Evolutionary conservation across 2,797 vertebrate species (phyloP).

Genomic region (Chiloscyllium punctatum): DNA sequence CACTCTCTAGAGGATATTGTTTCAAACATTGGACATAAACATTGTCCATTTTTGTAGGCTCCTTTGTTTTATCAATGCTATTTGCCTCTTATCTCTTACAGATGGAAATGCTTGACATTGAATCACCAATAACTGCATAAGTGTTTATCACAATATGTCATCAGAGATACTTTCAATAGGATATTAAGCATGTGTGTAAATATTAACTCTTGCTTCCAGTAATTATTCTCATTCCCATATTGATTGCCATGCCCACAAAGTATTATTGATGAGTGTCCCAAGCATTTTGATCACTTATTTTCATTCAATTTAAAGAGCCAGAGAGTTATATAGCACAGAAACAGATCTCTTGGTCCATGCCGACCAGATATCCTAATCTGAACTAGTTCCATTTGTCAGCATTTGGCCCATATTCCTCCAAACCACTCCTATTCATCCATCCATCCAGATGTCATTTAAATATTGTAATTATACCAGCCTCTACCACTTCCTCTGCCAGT

Average conservation of each 20-base stretch:
- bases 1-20: not conserved
- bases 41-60: not conserved
- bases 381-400: too few species aligned
- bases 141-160: not conserved
- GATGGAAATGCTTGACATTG: not conserved
- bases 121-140: not conserved
- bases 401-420: too few species aligned
- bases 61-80: too few species aligned
- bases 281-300: not conserved
- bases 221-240: not conserved
- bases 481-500: too few species aligned
- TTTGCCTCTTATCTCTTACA: not conserved
- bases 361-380: too few species aligned
- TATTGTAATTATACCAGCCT: too few species aligned
- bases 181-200: not conserved
- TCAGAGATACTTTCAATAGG: not conserved
- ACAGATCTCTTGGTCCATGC: too few species aligned
- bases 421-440: too few species aligned
- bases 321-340: not conserved
- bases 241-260: not conserved
- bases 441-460: too few species aligned
- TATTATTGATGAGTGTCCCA: not conserved
- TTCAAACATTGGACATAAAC: not conserved
- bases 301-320: too few species aligned
- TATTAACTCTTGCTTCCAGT: not conserved